Percentiles rank a stretch among this genome's conserved stretches.
These are phyloP conservation scores for Hyla sarda DNA, from an alignment of 2,113 vertebrate genomes.

Conservation along the genomic window DNA sequence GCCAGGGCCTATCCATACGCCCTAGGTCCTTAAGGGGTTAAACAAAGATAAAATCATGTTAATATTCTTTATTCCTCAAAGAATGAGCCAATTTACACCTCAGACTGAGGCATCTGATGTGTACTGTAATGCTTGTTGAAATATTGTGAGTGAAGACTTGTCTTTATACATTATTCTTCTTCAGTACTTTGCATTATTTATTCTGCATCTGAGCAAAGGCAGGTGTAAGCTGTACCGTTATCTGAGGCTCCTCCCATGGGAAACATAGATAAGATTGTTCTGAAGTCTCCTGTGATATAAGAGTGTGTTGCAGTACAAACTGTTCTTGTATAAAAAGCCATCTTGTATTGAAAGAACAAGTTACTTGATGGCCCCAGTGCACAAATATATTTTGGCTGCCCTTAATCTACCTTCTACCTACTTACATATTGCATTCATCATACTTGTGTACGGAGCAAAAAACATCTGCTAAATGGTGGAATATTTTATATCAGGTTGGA, in stretches of 20 bases:
- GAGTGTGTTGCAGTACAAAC: not conserved
- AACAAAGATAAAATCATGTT: no score
- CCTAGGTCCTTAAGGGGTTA: no score
- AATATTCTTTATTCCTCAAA: no score
- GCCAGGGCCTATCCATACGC: no score
- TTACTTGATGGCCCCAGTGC: not conserved
- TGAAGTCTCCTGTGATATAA: conserved; percentile 13
- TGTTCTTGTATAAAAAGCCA: not conserved
- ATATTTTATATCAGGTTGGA: no score
- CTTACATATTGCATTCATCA: not conserved
- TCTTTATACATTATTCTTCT: conserved; percentile 1
- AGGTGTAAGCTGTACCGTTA: not conserved
- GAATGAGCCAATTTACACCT: no score
- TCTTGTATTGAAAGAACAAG: not conserved
- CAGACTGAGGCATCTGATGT: no score
- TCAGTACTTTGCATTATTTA: not conserved
- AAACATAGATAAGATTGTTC: conserved; percentile 4
- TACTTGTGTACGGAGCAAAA: not conserved
- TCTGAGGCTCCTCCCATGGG: not conserved
- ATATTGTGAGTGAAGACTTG: not conserved
- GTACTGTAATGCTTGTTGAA: not conserved
- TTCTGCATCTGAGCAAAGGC: not conserved
- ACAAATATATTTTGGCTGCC: not conserved
- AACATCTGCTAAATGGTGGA: not conserved
- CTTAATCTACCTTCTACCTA: not conserved